Conservation (phyloP, 2,113 vertebrate genomes). For the Jaculus jaculus region DNA sequence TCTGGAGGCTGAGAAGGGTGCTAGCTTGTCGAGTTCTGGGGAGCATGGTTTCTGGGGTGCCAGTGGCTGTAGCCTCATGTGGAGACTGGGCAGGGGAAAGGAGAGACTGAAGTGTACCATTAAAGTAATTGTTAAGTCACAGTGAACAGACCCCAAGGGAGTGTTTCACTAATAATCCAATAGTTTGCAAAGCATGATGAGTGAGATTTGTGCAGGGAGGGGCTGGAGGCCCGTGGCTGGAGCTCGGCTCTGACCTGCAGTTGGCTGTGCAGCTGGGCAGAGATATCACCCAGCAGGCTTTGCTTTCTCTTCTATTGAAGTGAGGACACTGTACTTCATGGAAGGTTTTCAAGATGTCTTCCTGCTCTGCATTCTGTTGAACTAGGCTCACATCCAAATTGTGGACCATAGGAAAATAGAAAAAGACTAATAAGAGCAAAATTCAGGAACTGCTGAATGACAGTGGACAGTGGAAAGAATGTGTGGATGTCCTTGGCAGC, state of each 20-base stretch:
- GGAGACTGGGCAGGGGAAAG: background rate
- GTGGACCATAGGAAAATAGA: background rate
- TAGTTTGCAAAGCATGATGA: background rate
- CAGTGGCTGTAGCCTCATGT: background rate
- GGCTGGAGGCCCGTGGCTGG: background rate
- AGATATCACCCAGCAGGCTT: background rate
- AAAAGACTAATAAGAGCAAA: background rate
- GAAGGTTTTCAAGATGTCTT: background rate
- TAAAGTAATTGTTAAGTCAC: background rate
- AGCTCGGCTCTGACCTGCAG: background rate
- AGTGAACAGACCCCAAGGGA: background rate
- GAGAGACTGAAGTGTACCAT: background rate
- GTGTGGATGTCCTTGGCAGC: background rate
- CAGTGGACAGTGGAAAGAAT: background rate
- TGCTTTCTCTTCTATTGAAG: background rate
- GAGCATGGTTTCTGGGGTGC: background rate
- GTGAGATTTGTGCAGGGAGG: background rate
- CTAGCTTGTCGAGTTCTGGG: background rate
- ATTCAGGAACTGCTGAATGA: background rate
- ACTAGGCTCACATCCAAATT: background rate
- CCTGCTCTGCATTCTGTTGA: background rate
- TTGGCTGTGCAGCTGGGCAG: too few relatives aligned
- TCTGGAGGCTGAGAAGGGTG: background rate
- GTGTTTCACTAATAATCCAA: background rate
- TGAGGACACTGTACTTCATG: background rate